Evolutionary conservation across 2,113 vertebrate species (phyloP).

Genomic region (Nerophis ophidion): DNA sequence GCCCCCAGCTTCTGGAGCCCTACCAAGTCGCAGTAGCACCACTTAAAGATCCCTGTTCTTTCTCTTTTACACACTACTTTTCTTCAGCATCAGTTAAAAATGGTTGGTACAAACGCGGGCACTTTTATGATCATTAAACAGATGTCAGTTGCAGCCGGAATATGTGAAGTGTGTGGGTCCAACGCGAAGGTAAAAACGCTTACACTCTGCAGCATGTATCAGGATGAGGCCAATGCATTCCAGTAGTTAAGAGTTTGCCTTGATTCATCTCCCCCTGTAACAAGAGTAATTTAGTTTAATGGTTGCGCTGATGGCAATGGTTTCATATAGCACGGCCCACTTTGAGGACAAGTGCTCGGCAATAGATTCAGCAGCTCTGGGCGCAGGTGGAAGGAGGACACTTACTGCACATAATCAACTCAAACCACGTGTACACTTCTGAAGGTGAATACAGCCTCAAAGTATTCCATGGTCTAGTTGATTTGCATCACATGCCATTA

Average conservation of each 20-base stretch:
- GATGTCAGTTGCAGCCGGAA: not conserved
- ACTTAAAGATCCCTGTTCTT: slow-evolving; percentile 11
- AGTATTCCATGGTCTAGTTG: not conserved
- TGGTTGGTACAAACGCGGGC: too few relatives aligned
- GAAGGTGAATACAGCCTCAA: not conserved
- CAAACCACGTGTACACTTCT: not conserved
- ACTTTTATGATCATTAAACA: slow-evolving; percentile 18
- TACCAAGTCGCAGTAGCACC: slow-evolving; percentile 16
- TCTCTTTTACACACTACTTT: not conserved
- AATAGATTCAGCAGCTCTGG: not conserved
- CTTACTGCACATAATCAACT: not conserved
- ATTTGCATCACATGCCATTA: too few relatives aligned
- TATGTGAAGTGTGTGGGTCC: not conserved
- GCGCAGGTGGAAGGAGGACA: slow-evolving; percentile 5
- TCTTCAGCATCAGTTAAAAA: slow-evolving; percentile 7
- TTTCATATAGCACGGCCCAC: slow-evolving; percentile 13
- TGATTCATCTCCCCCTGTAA: slow-evolving; percentile 12
- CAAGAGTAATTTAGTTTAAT: slow-evolving; percentile 19
- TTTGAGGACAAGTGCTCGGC: slow-evolving; percentile 4
- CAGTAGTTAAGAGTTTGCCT: slow-evolving; percentile 35
- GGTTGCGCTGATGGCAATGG: not conserved
- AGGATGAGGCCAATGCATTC: slow-evolving; percentile 11
- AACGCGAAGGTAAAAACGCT: not conserved
- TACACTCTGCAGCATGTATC: slow-evolving; percentile 9
- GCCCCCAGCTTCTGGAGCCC: slow-evolving; percentile 25